Evolutionary conservation across 1,140 invertebrate genomes (phyloP), one percentile per base, ranked within the genome.

Genomic region (Yoshiicerus persimilis): DNA sequence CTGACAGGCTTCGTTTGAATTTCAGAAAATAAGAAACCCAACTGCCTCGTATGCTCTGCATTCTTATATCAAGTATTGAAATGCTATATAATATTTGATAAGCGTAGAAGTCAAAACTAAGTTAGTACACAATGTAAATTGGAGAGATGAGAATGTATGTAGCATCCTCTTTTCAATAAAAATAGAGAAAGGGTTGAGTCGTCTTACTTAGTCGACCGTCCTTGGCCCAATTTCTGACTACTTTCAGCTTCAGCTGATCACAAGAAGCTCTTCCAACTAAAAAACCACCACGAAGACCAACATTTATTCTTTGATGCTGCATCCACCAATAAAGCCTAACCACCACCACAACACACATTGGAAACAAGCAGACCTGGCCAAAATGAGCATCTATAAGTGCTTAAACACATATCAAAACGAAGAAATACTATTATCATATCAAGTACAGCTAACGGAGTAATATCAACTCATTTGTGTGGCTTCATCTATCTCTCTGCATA

Each of bases 201-300:
- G 16, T 77, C 32, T 77, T 77, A 32, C 70, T 77, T n/a, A 32
- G 70, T 34, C 70, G 70, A 77, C 41, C 88, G 88, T 86, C 88
- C 88, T 88, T 88, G 88, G 88, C 88, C 85, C 85, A 88, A 88
- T 88, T 88, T 88, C 36, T 38, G 84, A 85, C 66, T 77, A 77
- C 70, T 34, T 77, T 36, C 66, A 36, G 56, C 66, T 87, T 87
- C 86, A 80, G 70, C 70, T 80, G 86, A 87, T 80, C 38, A 87
- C 70, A 87, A 80, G 25, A 36, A 38, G 66, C 70, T 30, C 23
- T 80, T 62, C 75, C 86, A 75, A 77, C 23, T 34, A 77, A 77
- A 56, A 56, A 56, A 56, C 47, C 20, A n/a, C 16, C 13, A n/a
- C 16, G 13, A n/a, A 56, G 47, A 56, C 13, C 47, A 56, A 56